Evolutionary conservation across 92 coral and sea anemone species (phyloP), one percentile per base, ranked within the genome.

Genomic region (Bergia puertoricense): DNA sequence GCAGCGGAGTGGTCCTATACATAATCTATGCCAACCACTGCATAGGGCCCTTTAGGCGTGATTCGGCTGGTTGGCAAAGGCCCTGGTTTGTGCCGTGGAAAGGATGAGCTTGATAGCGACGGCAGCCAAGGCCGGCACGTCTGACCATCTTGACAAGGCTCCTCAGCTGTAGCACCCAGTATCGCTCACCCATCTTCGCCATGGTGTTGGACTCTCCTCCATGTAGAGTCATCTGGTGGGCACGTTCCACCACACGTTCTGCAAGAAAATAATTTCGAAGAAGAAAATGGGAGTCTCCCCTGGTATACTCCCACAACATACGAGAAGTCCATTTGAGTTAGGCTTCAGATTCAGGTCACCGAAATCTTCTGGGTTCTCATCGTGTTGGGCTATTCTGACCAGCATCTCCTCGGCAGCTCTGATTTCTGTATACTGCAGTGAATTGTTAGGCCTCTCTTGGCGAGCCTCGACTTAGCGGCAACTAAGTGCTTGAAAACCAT

Each of bases 401-500:
- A 77, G 81, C 43, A 77, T 13, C 23, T 77, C 56, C 81, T 77
- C 81, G 2, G 81, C 81, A 38, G 48, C 81, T 77, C 23, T 46
- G 45, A 77, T 14, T 45, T 77, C 81, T 18, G 23, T 14, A 48
- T 15, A 46, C 39, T 77, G 81, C 56, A 77, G 30, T 54, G 73
- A 23, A 67, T 67, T 67, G 73, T 67, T 0, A 67, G 73, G 16
- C 73, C 73, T 23, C 73, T n/a, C 36, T 67, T 67, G 73, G 73
- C 13, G 23, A 67, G 73, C 73, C 73, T 67, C 16, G 73, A 67
- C n/a, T 67, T 67, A n/a, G 73, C 73, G 73, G 30, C n/a, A 30
- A 91, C 92, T 2, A 91, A 77, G 22, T 88, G 90, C 68, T 90
- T 92, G 14, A 56, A 66, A 6, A 66, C n/a, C n/a, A 66, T n/a